Conservation (phyloP, 2,888 invertebrate species). For the Andrena minutula region DNA sequence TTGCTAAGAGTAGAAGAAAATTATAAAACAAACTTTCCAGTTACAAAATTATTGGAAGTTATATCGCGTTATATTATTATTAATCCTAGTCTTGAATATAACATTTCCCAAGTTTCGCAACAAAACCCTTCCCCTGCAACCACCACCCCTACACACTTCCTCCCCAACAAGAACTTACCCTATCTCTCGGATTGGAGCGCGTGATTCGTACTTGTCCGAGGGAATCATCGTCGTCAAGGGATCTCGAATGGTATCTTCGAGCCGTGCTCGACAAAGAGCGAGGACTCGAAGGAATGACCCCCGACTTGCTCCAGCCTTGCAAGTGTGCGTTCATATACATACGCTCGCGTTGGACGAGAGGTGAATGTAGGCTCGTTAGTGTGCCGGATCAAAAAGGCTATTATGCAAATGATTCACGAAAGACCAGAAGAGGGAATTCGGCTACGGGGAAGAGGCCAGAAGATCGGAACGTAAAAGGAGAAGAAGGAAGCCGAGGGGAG, state of each 20-base stretch:
- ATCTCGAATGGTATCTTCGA: slow-evolving; percentile 35
- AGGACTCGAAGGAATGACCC: slow-evolving; percentile 37
- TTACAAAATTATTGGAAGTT: too few relatives aligned
- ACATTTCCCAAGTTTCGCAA: too few relatives aligned
- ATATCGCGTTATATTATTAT: too few relatives aligned
- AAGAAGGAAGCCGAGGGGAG: slow-evolving; percentile 50
- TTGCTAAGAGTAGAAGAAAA: too few relatives aligned
- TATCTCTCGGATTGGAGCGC: background rate
- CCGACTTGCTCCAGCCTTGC: background rate
- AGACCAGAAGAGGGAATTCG: slow-evolving; percentile 74
- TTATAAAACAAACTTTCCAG: too few relatives aligned
- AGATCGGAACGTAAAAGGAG: slow-evolving; percentile 57
- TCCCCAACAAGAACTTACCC: background rate
- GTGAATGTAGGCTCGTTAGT: slow-evolving; percentile 76
- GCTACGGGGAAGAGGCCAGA: slow-evolving; percentile 51
- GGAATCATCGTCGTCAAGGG: slow-evolving; percentile 31
- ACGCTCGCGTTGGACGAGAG: slow-evolving; percentile 48
- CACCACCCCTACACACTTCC: background rate
- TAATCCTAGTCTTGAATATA: too few relatives aligned
- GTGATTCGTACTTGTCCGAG: slow-evolving; percentile 55
- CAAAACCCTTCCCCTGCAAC: background rate
- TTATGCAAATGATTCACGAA: slow-evolving; percentile 78
- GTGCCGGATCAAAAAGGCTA: slow-evolving; percentile 75
- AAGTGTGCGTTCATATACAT: slow-evolving; percentile 23
- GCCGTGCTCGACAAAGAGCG: slow-evolving; percentile 43